Conservation (phyloP, 2,113 vertebrate species). For the Scartelaos histophorus region DNA sequence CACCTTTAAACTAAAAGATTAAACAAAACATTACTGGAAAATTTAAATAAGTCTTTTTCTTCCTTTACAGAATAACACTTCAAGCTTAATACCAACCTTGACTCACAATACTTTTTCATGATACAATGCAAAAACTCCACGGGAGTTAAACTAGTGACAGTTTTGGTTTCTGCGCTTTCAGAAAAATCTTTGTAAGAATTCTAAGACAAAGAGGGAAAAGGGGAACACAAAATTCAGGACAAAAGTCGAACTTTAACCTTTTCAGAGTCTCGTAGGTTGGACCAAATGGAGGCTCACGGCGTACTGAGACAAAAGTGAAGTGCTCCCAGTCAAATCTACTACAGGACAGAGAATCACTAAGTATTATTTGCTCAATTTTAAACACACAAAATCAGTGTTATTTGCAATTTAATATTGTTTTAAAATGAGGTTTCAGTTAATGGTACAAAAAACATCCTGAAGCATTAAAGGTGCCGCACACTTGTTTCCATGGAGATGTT, state of each 20-base stretch:
- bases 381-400: neutral
- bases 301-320: neutral
- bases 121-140: neutral
- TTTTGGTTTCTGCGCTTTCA: conserved; percentile 6
- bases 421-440: too few relatives aligned
- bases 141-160: neutral
- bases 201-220: neutral
- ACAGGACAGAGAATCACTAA: neutral
- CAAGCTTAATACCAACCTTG: neutral
- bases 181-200: neutral
- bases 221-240: neutral
- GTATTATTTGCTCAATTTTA: neutral
- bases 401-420: too few relatives aligned
- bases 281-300: neutral
- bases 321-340: neutral
- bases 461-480: too few relatives aligned
- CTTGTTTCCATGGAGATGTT: too few relatives aligned
- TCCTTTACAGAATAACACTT: too few relatives aligned
- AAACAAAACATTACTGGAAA: too few relatives aligned
- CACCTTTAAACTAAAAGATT: too few relatives aligned
- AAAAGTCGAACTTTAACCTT: neutral
- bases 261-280: conserved; percentile 1
- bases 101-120: neutral
- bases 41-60: too few relatives aligned
- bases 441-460: too few relatives aligned